phyloP scores from a whole-genome alignment of 1,140 invertebrate genomes.

The Calycopis cecrops region DNA sequence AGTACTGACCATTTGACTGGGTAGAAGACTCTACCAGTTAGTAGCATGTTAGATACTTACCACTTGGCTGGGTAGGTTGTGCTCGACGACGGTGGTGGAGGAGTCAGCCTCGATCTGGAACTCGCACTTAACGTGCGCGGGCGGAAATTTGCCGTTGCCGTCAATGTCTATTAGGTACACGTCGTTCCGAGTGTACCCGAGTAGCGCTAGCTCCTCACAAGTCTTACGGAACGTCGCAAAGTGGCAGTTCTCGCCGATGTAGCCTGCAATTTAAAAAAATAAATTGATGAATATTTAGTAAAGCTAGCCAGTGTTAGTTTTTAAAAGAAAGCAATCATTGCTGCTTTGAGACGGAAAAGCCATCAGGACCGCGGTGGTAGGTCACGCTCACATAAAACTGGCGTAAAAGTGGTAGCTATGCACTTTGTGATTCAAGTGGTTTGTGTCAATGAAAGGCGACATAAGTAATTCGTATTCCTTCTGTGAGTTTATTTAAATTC shows the following conservation, averaged over 20 bases:
- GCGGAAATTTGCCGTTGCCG: constrained; percentile 92
- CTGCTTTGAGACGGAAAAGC: no score
- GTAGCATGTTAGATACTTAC: constrained; percentile 34
- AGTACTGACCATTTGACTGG: no score
- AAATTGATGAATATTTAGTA: background rate
- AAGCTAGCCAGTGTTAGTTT: background rate
- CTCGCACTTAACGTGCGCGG: constrained; percentile 92
- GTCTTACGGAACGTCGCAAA: constrained; percentile 93
- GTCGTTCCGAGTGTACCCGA: constrained; percentile 90
- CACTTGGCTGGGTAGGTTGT: constrained; percentile 93
- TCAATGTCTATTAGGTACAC: constrained; percentile 95
- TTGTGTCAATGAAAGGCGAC: no score
- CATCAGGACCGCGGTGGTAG: no score
- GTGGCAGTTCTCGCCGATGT: constrained; percentile 94
- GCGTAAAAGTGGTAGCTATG: no score
- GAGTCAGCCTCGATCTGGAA: constrained; percentile 90
- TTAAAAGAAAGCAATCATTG: no score
- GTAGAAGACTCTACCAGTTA: no score
- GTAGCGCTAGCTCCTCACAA: constrained; percentile 91
- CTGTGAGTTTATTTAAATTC: no score
- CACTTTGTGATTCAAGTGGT: no score
- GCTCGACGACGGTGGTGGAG: constrained; percentile 93
- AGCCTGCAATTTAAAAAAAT: constrained; percentile 61
- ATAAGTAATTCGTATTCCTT: no score
- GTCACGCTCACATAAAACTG: no score